Evolutionary conservation across 1,140 invertebrate species (phyloP).

Genomic region (Aculops lycopersici): DNA sequence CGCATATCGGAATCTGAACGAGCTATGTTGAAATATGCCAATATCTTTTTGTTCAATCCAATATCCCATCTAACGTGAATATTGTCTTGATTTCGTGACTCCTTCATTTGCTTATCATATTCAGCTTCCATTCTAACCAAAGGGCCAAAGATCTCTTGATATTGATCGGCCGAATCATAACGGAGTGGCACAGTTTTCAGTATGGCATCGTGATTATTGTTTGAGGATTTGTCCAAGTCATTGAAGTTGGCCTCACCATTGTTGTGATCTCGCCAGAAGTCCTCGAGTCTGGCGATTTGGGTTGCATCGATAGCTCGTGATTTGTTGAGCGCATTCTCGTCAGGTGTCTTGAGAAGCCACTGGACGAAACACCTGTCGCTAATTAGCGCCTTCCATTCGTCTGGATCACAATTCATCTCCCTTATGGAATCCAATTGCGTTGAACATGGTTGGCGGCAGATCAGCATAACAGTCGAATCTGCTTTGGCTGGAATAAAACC

Average conservation of each 20-base stretch:
- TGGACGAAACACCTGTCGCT: slow-evolving; percentile 73
- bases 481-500: slow-evolving; percentile 98
- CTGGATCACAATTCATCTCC: slow-evolving; percentile 97
- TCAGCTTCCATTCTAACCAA: slow-evolving; percentile 88
- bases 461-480: slow-evolving; percentile 86
- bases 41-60: slow-evolving; percentile 86
- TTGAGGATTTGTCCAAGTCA: slow-evolving; percentile 46
- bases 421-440: slow-evolving; percentile 71
- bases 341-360: slow-evolving; percentile 84
- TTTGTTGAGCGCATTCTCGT: slow-evolving; percentile 71
- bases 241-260: slow-evolving; percentile 89
- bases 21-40: slow-evolving; percentile 84
- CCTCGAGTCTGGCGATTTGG: slow-evolving; percentile 89
- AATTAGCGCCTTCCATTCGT: slow-evolving; percentile 92
- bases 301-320: slow-evolving; percentile 77
- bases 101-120: slow-evolving; percentile 88
- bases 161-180: slow-evolving; percentile 96
- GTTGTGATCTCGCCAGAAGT: slow-evolving; percentile 84
- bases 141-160: slow-evolving; percentile 91
- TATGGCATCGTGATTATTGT: slow-evolving; percentile 17
- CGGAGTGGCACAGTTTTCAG: slow-evolving; percentile 14
- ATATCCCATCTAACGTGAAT: slow-evolving; percentile 95
- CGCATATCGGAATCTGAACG: slow-evolving; percentile 68
- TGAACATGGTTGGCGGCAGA: slow-evolving; percentile 89
- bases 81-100: slow-evolving; percentile 90